Evolutionary conservation across 1,140 invertebrate genomes (phyloP).

Genomic region (Bombus confusus): DNA sequence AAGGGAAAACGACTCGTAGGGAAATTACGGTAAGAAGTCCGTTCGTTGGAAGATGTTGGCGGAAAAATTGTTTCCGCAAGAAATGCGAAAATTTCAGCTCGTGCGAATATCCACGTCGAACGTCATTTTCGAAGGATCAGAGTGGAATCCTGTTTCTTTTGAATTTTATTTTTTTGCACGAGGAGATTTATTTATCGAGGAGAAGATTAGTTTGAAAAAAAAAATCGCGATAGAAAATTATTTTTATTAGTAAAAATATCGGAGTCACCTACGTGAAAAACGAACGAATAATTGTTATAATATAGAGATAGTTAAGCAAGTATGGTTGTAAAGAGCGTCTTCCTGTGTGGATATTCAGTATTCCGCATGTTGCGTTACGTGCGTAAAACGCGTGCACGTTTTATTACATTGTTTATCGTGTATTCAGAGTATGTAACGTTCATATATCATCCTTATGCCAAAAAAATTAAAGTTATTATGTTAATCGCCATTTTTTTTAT

Average conservation of each 20-base stretch:
- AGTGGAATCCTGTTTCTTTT: no score
- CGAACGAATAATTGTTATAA: background rate
- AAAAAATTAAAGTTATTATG: background rate
- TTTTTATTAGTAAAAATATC: background rate
- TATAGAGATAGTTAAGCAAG: background rate
- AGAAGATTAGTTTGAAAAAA: no score
- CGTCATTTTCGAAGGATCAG: no score
- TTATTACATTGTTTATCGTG: background rate
- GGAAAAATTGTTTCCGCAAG: no score
- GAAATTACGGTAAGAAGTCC: no score
- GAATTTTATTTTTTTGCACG: no score
- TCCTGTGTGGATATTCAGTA: background rate
- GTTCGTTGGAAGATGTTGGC: no score
- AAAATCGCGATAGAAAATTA: fast-evolving
- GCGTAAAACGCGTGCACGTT: background rate
- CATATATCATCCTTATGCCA: background rate
- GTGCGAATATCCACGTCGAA: no score
- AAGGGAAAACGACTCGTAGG: background rate
- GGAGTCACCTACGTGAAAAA: background rate
- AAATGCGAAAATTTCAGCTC: no score
- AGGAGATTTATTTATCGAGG: no score
- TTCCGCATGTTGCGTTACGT: background rate
- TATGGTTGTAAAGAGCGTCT: background rate
- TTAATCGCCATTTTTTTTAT: background rate
- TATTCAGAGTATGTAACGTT: background rate